Evolutionary conservation across 2,113 vertebrate species (phyloP), one percentile per base, ranked within the genome.

Genomic region (Chaetops frenatus): DNA sequence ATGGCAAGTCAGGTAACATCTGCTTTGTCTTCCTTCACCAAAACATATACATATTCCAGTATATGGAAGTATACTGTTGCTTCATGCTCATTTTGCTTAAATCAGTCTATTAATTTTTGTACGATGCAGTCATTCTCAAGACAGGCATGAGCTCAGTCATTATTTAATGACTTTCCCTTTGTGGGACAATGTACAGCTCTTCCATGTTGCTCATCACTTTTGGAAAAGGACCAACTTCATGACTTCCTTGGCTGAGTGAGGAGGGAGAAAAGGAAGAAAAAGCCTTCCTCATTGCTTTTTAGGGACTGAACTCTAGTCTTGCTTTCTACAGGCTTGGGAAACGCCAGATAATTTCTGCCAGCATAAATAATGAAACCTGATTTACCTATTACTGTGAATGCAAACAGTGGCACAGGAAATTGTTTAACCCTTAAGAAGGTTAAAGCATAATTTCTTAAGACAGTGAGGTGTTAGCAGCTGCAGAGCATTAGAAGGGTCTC

Each of bases 131-230:
- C 94, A 94, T 91, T 87, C 77, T 82, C 36, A 90, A 87, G 67
- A 81, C 2, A 11, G 27, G 64, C 58, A 88, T 96, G 90, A 97
- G 51, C 90, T 96, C 95, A 94, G 64, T 67, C 85, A 35, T 86
- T 85, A 90, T 84, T 96, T 90, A 58, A 88, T 78, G 74, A 85
- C 82, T 91, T 96, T 91, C 67, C 78, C 51, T 87, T 95, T 87
- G 61, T 69, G 80, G 83, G 81, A 92, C 28, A 80, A 76, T 1
- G 10, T 56, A 81, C 69, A 70, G 42, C 93, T 94, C 95, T 97
- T 93, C 95, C 90, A 70, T 60, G 69, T 89, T 95, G 95, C 81
- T 96, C 88, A 84, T 95, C 53, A 12, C 35, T 96, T 86, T 79
- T 94, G 71, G 66, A 86, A 93, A 93, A 73, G 24, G 60, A 83